Evolutionary conservation across 2,113 vertebrate species (phyloP), one percentile per base, ranked within the genome.

Genomic region (Rana temporaria): DNA sequence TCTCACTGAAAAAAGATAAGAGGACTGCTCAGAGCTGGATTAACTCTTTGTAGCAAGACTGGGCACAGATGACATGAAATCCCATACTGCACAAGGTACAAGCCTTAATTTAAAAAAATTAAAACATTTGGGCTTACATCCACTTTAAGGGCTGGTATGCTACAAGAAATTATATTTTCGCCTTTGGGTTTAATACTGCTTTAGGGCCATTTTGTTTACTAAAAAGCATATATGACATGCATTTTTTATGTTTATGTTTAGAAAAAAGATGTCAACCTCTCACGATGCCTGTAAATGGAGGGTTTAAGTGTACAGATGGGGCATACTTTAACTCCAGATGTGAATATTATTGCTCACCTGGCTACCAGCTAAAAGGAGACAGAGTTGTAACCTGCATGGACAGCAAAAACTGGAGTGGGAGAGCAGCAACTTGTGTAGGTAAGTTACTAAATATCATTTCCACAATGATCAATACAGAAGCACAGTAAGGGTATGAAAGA

Each of bases 251-350:
- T 85, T 7, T 87, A 87, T 71, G 22, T 60, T 24, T 90, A 99
- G 98, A 99, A 89, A 94, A 98, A 84, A 96, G 96, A 66, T 99
- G 98, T 79, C 91, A 94, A 11, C 92, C 94, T 11, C 90, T 95
- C 76, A 78, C 91, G 81, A 97, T 98, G 97, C 97, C 97, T 0
- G 52, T 64, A 64, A 97, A 97, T 0, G 97, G 97, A 52, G 96
- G 96, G 52, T 96, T 95, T 90, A 99, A 98, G 87, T 99, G 98
- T 20, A 84, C 93, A 1, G 98, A 98, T 17, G 97, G 98, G 30
- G 96, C 96, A 81, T 99, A 99, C 90, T 99, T 96, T 88, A 97
- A 94, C 90, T 98, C 97, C 4, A 93, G 94, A 85, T 99, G 98
- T 74, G 95, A 98, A 87, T 98, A 96, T 88, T 97, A 97, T 87